These are phyloP conservation scores for Cacoxenus indagator DNA, from an alignment of 2,888 invertebrate genomes.

Conservation along the genomic window DNA sequence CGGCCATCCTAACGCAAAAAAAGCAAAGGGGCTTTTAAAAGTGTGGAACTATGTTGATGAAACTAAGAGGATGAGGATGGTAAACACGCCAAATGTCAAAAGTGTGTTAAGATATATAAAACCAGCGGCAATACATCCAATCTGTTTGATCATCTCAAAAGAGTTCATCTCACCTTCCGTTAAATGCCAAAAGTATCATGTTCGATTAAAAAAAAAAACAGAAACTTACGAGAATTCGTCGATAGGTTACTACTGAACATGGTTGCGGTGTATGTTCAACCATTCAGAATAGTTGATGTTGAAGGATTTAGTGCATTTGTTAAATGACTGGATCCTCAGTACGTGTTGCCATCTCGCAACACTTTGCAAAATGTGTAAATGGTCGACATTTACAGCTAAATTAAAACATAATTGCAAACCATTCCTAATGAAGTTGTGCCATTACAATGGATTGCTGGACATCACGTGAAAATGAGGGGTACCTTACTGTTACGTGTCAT, in stretches of 20 bases:
- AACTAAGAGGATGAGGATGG: background rate
- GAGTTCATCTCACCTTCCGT: too few species aligned
- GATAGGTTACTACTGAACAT: background rate
- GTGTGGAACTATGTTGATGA: too few species aligned
- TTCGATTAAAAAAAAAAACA: background rate
- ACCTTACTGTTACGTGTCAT: background rate
- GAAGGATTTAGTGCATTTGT: background rate
- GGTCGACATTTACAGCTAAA: background rate
- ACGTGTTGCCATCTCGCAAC: background rate
- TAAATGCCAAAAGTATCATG: too few species aligned
- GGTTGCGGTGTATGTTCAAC: background rate
- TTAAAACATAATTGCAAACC: background rate
- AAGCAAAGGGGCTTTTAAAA: too few species aligned
- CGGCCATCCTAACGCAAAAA: too few species aligned
- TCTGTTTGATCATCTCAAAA: too few species aligned
- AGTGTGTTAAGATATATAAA: too few species aligned
- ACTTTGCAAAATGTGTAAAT: background rate
- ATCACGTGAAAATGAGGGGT: background rate
- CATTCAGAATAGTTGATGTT: background rate
- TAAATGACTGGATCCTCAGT: background rate
- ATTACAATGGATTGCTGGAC: background rate
- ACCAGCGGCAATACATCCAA: too few species aligned
- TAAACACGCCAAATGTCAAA: background rate
- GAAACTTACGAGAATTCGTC: background rate
- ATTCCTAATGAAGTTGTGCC: background rate